Conservation (phyloP, 2,888 invertebrate genomes). For the Nebria salina region DNA sequence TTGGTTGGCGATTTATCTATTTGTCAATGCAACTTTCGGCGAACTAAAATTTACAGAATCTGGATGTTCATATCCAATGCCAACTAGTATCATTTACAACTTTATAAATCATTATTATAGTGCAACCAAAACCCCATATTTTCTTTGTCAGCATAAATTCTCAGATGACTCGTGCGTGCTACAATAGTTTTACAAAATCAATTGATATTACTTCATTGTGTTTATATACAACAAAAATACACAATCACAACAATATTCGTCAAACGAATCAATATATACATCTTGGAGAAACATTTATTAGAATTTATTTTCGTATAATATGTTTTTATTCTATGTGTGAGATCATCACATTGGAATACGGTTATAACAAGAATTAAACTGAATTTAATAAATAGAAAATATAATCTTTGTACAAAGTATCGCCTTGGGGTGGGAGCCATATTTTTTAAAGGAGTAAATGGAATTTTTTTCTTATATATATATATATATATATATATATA, state of each 20-base stretch:
- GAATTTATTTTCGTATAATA: too few relatives aligned
- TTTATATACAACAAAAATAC: constrained; percentile 10
- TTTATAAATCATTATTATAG: neutral
- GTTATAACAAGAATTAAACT: too few relatives aligned
- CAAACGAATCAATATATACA: neutral
- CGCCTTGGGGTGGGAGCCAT: neutral
- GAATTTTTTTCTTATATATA: neutral
- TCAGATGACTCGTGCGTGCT: constrained; percentile 18
- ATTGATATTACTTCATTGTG: constrained; percentile 22
- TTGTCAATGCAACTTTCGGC: neutral
- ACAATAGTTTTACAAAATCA: constrained; percentile 36
- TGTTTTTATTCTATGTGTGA: too few relatives aligned
- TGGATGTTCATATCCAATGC: neutral
- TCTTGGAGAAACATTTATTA: too few relatives aligned
- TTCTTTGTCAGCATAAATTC: neutral
- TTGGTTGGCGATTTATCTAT: constrained; percentile 2
- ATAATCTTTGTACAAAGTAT: too few relatives aligned
- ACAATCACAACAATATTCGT: neutral
- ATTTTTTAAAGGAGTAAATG: neutral
- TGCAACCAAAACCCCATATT: neutral
- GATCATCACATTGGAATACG: too few relatives aligned
- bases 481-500: too few relatives aligned
- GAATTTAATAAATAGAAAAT: too few relatives aligned
- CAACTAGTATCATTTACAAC: neutral
- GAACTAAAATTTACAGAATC: neutral